phyloP scores from a whole-genome alignment of 2,888 invertebrate species.

The Steromphala cineraria region DNA sequence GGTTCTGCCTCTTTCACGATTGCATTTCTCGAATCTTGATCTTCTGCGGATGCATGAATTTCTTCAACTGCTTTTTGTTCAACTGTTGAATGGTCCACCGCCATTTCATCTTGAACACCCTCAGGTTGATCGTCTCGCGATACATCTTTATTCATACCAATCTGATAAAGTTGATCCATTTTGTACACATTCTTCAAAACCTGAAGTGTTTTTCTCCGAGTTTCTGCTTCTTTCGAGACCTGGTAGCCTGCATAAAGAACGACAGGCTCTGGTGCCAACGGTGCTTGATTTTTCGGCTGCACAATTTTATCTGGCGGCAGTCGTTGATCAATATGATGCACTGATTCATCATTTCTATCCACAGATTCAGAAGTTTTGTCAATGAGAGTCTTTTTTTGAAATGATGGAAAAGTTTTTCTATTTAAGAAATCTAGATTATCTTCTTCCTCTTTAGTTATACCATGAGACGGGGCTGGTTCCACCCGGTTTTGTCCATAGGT shows the following conservation, averaged over 20 bases:
- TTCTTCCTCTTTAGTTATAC: neutral
- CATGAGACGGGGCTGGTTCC: neutral
- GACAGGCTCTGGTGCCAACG: constrained; percentile 28
- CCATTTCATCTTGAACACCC: too few species aligned
- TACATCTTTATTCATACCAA: neutral
- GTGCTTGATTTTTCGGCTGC: neutral
- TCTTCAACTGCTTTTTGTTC: neutral
- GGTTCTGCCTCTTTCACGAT: neutral
- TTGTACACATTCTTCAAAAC: constrained; percentile 25
- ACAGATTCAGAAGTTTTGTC: neutral
- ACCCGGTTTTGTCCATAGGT: neutral
- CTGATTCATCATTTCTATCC: neutral
- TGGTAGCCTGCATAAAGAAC: constrained; percentile 28
- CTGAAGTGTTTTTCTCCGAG: constrained; percentile 16
- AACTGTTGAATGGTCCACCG: neutral
- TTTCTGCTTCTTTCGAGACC: constrained; percentile 20
- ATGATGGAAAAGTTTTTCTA: neutral
- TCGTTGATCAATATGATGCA: neutral
- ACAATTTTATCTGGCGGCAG: neutral
- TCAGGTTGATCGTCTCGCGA: neutral
- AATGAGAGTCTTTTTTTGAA: neutral
- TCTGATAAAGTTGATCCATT: constrained; percentile 26
- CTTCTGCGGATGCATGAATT: neutral
- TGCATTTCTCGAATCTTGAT: neutral
- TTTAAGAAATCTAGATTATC: constrained; percentile 4